Evolutionary conservation across 1,140 invertebrate species (phyloP).

Genomic region (Glossosoma conforme): DNA sequence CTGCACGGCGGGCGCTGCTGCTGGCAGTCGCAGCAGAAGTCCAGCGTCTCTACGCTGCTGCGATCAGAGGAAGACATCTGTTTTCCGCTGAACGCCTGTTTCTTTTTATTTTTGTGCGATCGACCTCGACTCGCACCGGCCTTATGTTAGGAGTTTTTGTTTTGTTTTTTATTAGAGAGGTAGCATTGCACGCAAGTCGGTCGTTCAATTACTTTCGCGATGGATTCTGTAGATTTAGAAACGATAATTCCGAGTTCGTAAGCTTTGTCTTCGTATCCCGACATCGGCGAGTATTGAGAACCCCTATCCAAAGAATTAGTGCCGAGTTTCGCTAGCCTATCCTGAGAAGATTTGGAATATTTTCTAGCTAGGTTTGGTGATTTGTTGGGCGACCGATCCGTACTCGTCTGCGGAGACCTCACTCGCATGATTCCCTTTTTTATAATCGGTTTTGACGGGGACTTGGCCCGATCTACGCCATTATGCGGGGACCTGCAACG

Average conservation of each 20-base stretch:
- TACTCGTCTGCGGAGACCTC: constrained; percentile 46
- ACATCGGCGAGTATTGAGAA: constrained; percentile 47
- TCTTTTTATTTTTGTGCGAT: constrained; percentile 48
- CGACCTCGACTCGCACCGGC: constrained; percentile 45
- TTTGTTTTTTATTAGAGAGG: constrained; percentile 54
- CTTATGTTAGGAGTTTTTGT: constrained; percentile 57
- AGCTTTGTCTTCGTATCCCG: constrained; percentile 48
- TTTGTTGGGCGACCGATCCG: constrained; percentile 46
- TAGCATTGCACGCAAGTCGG: constrained; percentile 64
- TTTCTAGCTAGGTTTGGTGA: constrained; percentile 44
- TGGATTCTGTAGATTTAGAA: constrained; percentile 49
- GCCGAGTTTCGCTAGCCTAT: constrained; percentile 45
- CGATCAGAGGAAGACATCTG: constrained; percentile 43
- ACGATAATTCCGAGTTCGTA: constrained; percentile 50
- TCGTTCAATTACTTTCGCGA: constrained; percentile 54
- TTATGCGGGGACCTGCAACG: constrained; percentile 44
- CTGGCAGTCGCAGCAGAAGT: constrained; percentile 26
- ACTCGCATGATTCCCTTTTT: constrained; percentile 47
- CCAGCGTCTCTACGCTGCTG: constrained; percentile 46
- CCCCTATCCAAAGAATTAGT: constrained; percentile 48
- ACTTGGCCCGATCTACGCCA: constrained; percentile 41
- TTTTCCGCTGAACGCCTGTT: constrained; percentile 36
- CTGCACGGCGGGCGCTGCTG: constrained; percentile 15
- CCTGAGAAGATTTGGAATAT: constrained; percentile 44
- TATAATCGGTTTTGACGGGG: constrained; percentile 43